Evolutionary conservation across 2,113 vertebrate species (phyloP), one percentile per base, ranked within the genome.

Genomic region (Neotoma lepida): DNA sequence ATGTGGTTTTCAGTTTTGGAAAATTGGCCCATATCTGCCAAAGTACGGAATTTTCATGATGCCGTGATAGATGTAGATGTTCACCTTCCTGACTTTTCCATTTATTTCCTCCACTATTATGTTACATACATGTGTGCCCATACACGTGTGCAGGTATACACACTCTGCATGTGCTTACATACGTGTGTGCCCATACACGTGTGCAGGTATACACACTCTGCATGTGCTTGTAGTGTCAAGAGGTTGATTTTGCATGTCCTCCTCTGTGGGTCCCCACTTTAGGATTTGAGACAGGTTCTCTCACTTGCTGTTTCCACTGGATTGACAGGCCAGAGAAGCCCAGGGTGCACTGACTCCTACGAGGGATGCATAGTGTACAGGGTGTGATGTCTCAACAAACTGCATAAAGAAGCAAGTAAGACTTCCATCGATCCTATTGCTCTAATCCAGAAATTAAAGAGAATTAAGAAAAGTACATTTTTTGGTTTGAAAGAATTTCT

Each of bases 381-480:
- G 22, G 2, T 86, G 14, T 85, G 39, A n/a, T 77, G 63, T 63
- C 13, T 71, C 80, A 95, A 85, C 1, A 92, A 73, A 77, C 0
- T 70, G 33, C 95, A 92, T 81, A 30, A 30, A 64, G 71, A 93
- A 85, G 22, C 3, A 86, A 77, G 77, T 13, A 56, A 44, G n/a
- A 74, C 6, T 61, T 73, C n/a, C 39, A 68, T 49, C 46, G 56
- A 51, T 77, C 1, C 0, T 77, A 3, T 12, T 77, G 91, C 24
- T 85, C n/a, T 90, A 78, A 74, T 92, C 33, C 15, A 92, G 3
- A 87, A 66, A 82, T 82, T 82, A 85, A 89, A 80, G 5, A 46
- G 1, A 88, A 18, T 64, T 68, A 18, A 39, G 68, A n/a, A 89
- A 71, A 80, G 20, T 18, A 61, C 26, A 33, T 28, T 70, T 61